Base-by-base conservation (phyloP, 2,888 invertebrate species). In the Chloroclystis v-ata region DNA sequence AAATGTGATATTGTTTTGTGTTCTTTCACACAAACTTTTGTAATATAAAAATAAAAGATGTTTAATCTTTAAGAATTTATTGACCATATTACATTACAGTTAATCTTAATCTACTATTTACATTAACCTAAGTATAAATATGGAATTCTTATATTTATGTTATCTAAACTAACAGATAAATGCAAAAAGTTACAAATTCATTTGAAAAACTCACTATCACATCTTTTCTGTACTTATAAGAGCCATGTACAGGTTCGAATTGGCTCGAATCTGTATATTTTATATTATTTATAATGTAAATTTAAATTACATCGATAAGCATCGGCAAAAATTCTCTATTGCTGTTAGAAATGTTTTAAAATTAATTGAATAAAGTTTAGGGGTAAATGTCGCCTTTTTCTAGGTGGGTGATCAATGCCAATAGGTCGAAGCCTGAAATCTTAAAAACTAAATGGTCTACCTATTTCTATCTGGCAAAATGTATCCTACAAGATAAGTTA, bases 11-110 rank as follows among this genome's bases (percentile, higher is more conserved):
- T n/a, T n/a, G n/a, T n/a, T n/a, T n/a, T n/a, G n/a, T 8, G 28
- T 14, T 2, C 2, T 14, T 4, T 9, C n/a, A n/a, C n/a, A n/a
- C n/a, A n/a, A n/a, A n/a, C n/a, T n/a, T n/a, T n/a, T n/a, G n/a
- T n/a, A n/a, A n/a, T n/a, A n/a, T n/a, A 16, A 52, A 47, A 52
- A 45, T 47, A 55, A 54, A 63, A 44, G 54, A 52, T 53, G 47
- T 20, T 42, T 57, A 62, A 61, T 63, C 69, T 59, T 59, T 54
- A 74, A 56, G 69, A 69, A 56, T 70, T 81, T 82, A 77, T 78
- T 77, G 77, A 69, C 68, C 67, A 57, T 83, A 81, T 83, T 84
- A 85, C 79, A 84, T 83, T 84, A 85, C 79, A 84, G 77, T 82
- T 81, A 78, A 78, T 78, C 80, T 69, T 82, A 80, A 57, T 49